Evolutionary conservation across 2,797 vertebrate genomes (phyloP).

Genomic region (Ara ararauna): DNA sequence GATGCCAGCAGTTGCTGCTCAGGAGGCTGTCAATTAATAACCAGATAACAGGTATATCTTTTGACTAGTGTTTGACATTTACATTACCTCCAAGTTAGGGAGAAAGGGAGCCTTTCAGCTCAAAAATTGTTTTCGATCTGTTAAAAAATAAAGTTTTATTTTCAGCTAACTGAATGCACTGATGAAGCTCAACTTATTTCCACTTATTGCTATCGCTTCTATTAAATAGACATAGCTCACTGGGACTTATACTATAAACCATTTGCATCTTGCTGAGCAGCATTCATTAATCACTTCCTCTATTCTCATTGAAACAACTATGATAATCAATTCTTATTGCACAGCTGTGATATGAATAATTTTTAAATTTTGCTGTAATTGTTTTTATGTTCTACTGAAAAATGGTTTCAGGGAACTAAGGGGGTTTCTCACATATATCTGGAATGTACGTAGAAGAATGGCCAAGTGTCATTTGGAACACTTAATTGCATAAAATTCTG

Average conservation of each 20-base stretch:
- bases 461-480: background rate
- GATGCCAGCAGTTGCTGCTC: background rate
- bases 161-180: constrained; percentile 34
- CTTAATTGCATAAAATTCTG: background rate
- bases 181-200: constrained; percentile 61
- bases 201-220: constrained; percentile 41
- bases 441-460: background rate
- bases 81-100: background rate
- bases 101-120: constrained; percentile 10
- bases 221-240: constrained; percentile 57
- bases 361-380: constrained; percentile 62
- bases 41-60: background rate
- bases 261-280: constrained; percentile 66
- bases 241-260: constrained; percentile 66
- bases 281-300: constrained; percentile 72
- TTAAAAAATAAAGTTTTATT: constrained; percentile 58
- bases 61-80: background rate
- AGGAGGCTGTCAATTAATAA: background rate
- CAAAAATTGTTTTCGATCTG: background rate
- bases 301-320: constrained; percentile 57
- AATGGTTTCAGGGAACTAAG: constrained; percentile 21
- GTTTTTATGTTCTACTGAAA: constrained; percentile 63
- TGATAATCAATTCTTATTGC: constrained; percentile 75
- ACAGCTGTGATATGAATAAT: constrained; percentile 65
- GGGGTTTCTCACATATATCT: background rate